These are phyloP conservation scores for Kryptopterus vitreolus DNA, from an alignment of 2,797 vertebrate species.

Conservation along the genomic window DNA sequence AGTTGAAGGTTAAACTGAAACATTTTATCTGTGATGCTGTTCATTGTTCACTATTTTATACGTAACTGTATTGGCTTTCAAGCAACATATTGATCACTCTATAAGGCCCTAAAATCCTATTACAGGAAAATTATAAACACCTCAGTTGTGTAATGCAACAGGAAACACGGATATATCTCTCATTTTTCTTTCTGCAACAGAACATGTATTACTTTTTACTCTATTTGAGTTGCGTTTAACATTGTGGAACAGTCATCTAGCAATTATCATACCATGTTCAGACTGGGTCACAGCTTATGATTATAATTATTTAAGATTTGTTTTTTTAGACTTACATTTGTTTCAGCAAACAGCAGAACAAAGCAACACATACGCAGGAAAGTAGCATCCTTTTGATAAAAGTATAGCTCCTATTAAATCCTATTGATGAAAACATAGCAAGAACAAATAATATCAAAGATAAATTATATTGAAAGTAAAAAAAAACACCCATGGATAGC, in stretches of 20 bases:
- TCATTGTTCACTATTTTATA: neutral
- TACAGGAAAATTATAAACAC: neutral
- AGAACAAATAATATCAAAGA: too few relatives aligned
- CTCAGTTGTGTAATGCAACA: neutral
- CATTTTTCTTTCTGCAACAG: neutral
- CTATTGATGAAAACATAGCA: too few relatives aligned
- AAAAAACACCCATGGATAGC: neutral
- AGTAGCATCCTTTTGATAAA: neutral
- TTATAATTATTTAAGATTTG: neutral
- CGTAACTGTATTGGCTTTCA: conserved; percentile 1
- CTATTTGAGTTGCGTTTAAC: neutral
- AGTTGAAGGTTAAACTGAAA: neutral
- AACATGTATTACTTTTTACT: neutral
- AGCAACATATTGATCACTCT: neutral
- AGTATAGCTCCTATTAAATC: neutral
- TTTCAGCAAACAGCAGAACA: neutral
- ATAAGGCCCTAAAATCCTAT: neutral
- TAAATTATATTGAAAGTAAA: neutral
- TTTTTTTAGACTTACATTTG: neutral
- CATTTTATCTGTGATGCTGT: too few relatives aligned
- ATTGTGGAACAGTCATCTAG: neutral
- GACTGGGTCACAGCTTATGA: neutral
- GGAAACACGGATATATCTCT: neutral
- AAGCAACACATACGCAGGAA: neutral
- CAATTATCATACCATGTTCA: neutral